Evolutionary conservation across 2,888 invertebrate species (phyloP), one percentile per base, ranked within the genome.

Genomic region (Drosophila pseudotalamancana): DNA sequence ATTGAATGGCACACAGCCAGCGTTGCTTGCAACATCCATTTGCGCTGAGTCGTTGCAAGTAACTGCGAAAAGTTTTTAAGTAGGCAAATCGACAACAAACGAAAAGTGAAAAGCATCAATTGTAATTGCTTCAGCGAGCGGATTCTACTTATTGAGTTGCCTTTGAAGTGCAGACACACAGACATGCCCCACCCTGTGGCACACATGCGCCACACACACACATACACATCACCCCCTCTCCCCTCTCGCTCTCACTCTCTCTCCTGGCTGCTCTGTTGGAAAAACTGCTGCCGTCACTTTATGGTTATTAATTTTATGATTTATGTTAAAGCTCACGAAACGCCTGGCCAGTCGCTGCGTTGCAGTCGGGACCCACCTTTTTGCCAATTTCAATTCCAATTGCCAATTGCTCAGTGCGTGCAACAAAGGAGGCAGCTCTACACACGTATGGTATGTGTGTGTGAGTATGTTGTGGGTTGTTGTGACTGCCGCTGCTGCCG

Each of bases 271-370:
- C 71, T 71, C 69, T 72, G 82, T 60, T 82, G 72, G 78, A 73
- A 72, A 81, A 87, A 76, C 80, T 85, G 81, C 67, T 80, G 88
- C 89, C 89, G 89, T 89, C 89, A 89, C 88, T 89, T 89, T 89
- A 89, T 88, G 89, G 90, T 89, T 89, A 89, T 88, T 89, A 90
- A 89, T 90, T 90, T 90, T 90, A 90, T 90, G 90, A 90, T 90
- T 90, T 90, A 90, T 90, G 89, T 88, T 81, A 80, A 86, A 78
- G 84, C 85, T 81, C 86, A 88, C 82, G 82, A 75, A 78, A 78
- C 70, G 74, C 85, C 82, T 78, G 63, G 46, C 32, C 49, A 40
- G 11, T 48, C 19, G 35, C 31, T 34, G 29, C 25, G 32, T n/a
- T 12, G 12, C 14, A 32, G 19, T 35, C 25, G 19, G 16, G 29